phyloP scores from a whole-genome alignment of 2,113 vertebrate genomes.

The Herpetotheres cachinnans region DNA sequence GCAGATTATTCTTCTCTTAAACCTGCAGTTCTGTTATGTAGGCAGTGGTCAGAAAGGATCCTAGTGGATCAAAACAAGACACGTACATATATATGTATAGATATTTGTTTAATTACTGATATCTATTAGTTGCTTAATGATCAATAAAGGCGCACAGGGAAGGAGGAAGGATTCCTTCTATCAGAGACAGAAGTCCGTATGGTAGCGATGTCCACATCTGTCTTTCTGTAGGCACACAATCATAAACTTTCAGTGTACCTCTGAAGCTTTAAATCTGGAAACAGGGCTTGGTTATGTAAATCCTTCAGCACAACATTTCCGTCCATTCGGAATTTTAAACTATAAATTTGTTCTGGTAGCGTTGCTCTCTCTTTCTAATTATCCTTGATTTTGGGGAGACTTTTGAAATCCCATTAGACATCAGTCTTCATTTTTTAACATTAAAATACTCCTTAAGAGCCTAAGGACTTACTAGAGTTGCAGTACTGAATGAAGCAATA shows the following conservation, averaged over 20 bases:
- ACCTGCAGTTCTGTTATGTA: not conserved
- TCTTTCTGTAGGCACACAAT: not conserved
- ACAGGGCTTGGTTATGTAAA: not conserved
- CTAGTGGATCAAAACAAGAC: not conserved
- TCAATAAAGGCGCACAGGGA: not conserved
- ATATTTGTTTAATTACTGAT: not conserved
- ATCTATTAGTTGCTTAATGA: not conserved
- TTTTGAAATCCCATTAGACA: not conserved
- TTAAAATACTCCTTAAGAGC: not conserved
- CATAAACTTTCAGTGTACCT: not conserved
- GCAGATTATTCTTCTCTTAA: not conserved
- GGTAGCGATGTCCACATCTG: not conserved
- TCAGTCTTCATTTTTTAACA: not conserved
- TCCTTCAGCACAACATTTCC: not conserved
- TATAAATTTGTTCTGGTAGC: not conserved
- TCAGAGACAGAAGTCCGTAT: not conserved
- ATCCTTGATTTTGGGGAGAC: not conserved
- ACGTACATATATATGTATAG: not conserved
- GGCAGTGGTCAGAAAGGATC: not conserved
- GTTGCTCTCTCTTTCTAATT: not conserved
- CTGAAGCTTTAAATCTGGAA: not conserved
- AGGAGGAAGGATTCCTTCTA: not conserved
- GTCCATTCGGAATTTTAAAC: not conserved
- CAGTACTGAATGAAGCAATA: not conserved
- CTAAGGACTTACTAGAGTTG: not conserved